Conservation (phyloP, 2,797 vertebrate genomes). For the Crocodylus rhombifer region DNA sequence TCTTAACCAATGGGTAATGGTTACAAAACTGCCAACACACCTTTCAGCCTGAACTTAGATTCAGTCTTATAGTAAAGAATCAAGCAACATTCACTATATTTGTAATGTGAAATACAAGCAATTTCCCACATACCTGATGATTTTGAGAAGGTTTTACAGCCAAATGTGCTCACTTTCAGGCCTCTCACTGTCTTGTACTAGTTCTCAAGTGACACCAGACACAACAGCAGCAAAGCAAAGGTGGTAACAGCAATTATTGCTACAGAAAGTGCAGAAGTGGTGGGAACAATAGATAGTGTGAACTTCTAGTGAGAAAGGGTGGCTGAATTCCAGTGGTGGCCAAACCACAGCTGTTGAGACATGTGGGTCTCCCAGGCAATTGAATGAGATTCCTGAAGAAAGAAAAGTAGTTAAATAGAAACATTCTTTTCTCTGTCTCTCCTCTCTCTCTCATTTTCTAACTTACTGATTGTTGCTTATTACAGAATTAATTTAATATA, state of each 20-base stretch:
- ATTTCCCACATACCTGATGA: background rate
- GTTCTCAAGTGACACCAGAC: background rate
- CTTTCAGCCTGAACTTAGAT: background rate
- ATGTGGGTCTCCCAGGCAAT: no score
- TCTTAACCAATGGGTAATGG: background rate
- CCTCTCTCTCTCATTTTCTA: no score
- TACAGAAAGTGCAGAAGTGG: background rate
- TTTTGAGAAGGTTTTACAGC: background rate
- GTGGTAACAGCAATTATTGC: rapidly evolving
- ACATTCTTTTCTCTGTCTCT: no score
- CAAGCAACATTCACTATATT: background rate
- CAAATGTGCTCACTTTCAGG: background rate
- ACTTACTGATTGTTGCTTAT: no score
- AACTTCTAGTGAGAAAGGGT: background rate
- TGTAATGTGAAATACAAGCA: background rate
- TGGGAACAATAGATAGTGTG: background rate
- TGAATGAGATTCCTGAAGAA: no score
- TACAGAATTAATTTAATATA: no score
- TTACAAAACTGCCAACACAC: background rate
- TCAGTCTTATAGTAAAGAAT: background rate
- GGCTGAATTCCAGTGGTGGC: background rate
- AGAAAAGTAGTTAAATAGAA: no score
- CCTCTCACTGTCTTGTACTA: background rate
- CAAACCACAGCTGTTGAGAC: no score
- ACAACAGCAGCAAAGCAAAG: background rate